Conservation (phyloP, 1,140 invertebrate genomes). For the Diorhabda elongata region DNA sequence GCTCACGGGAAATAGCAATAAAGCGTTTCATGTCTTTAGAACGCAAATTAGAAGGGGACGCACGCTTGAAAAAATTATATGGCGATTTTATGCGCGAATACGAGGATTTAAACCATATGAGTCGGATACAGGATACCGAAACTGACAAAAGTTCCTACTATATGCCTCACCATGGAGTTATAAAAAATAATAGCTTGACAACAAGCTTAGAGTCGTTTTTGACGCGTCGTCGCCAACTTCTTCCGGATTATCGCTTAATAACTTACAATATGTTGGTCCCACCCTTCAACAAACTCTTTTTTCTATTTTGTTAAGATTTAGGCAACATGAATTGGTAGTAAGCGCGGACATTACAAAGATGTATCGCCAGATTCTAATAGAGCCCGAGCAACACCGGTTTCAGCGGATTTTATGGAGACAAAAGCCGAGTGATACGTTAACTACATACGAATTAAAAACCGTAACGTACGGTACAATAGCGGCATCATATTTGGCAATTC, state of each 20-base stretch:
- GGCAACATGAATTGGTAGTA: slow-evolving; percentile 23
- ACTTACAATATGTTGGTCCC: slow-evolving; percentile 31
- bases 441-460: slow-evolving; percentile 10
- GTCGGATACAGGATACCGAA: neutral
- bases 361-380: slow-evolving; percentile 10
- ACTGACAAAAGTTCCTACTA: slow-evolving; percentile 36
- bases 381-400: neutral
- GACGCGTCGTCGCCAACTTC: slow-evolving; percentile 32
- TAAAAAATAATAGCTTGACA: slow-evolving; percentile 34
- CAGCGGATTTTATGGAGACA: neutral
- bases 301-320: slow-evolving; percentile 36
- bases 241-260: slow-evolving; percentile 34
- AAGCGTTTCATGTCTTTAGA: slow-evolving; percentile 30
- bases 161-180: slow-evolving; percentile 45
- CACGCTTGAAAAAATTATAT: slow-evolving; percentile 24
- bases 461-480: slow-evolving; percentile 40
- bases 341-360: slow-evolving; percentile 5
- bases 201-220: slow-evolving; percentile 43
- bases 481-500: slow-evolving; percentile 41
- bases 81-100: neutral
- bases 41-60: slow-evolving; percentile 27
- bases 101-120: neutral
- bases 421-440: neutral
- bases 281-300: slow-evolving; percentile 38
- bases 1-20: slow-evolving; percentile 18